Conservation (phyloP, 2,888 invertebrate species). For the Thereva nobilitata region DNA sequence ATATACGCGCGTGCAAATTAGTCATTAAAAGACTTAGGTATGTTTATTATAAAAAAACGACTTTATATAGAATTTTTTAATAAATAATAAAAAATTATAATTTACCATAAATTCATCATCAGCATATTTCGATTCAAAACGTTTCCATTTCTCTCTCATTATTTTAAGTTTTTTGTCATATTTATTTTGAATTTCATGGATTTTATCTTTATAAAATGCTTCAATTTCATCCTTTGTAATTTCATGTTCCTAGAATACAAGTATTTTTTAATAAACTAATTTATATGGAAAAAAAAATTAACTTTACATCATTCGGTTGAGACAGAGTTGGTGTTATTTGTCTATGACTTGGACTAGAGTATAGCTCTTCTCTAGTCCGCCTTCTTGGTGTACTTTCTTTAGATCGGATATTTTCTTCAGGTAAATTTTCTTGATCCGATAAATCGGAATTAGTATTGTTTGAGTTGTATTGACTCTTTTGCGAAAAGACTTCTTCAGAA, state of each 20-base stretch:
- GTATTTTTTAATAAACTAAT: background rate
- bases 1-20: slow-evolving; percentile 37
- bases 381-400: slow-evolving; percentile 53
- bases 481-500: slow-evolving; percentile 70
- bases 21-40: background rate
- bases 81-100: slow-evolving; percentile 14
- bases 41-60: slow-evolving; percentile 21
- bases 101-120: slow-evolving; percentile 57
- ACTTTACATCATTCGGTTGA: background rate
- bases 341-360: slow-evolving; percentile 56
- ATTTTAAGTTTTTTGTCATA: slow-evolving; percentile 52
- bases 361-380: slow-evolving; percentile 52
- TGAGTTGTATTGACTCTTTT: slow-evolving; percentile 66
- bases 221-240: slow-evolving; percentile 50
- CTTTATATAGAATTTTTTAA: background rate
- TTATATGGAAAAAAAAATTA: background rate
- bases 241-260: slow-evolving; percentile 47
- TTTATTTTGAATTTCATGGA: slow-evolving; percentile 51
- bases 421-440: slow-evolving; percentile 55
- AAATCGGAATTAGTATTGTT: slow-evolving; percentile 54
- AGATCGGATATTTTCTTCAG: slow-evolving; percentile 47
- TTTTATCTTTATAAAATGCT: slow-evolving; percentile 54
- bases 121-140: slow-evolving; percentile 53
- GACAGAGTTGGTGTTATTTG: slow-evolving; percentile 54
- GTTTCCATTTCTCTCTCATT: slow-evolving; percentile 51